Base-by-base conservation (phyloP, 2,888 invertebrate genomes). In the Prosopocoilus inquinatus region DNA sequence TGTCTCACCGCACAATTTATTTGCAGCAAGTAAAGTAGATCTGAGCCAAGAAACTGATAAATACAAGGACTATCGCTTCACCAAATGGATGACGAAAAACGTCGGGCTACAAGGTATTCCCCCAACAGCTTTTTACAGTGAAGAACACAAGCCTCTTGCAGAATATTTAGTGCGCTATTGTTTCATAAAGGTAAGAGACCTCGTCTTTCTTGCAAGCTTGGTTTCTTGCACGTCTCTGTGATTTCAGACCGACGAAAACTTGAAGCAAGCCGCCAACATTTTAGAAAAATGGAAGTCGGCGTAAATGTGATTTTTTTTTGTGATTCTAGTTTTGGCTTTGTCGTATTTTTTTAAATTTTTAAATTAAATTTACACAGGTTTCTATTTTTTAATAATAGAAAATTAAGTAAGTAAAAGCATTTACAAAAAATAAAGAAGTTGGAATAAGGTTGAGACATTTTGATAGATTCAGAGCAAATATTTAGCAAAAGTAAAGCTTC, bases 21-120 rank as follows among this genome's bases (percentile, higher is more conserved):
- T 76, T 77, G 5, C 73, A 84, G 88, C 79, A 35, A 77, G 80
- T 13, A 87, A 88, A 74, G 83, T 89, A 4, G 85, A 89, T 71
- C 77, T 93, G 7, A 81, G 80, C 1, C 74, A 83, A 0, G 92
- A 93, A 74, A 78, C 72, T 0, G 93, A 93, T 69, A 81, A 82
- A 64, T 83, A 86, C 67, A 87, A 85, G 58, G 99, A 99, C 79
- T 96, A 94, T 75, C 84, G 85, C 63, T 98, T 99, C 76, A 94
- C 95, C 0, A 93, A 96, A 78, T 98, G 96, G 91, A 88, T 99
- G 83, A 91, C 91, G 0, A 94, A 91, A 71, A 91, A 95, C 69
- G 87, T 93, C 67, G 94, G 96, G 41, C 80, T 99, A 12, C 90
- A 96, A 65, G 90, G 93, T 8, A 98, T 99, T 62, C 99, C 98